A percentile compares a stretch with the other conserved stretches of the same genome.
Evolutionary conservation across 2,888 invertebrate species (phyloP).

Genomic region (Aphrophora alni): DNA sequence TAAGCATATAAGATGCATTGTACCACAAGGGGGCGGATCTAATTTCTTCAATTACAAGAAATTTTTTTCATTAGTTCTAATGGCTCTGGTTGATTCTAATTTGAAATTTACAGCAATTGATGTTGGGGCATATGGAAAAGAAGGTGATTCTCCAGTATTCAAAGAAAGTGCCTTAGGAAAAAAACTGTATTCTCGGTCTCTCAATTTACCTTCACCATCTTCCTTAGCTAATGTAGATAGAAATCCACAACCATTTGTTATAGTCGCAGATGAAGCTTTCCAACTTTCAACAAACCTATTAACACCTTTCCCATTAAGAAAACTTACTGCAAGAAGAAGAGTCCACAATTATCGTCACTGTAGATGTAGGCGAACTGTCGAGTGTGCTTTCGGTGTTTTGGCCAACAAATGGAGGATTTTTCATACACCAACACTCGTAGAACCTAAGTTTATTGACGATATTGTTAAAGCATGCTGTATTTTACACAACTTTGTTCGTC

Average conservation of each 20-base stretch:
- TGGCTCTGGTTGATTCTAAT: slow-evolving; percentile 6
- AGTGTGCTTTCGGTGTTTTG: not conserved
- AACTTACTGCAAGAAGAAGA: not conserved
- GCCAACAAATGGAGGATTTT: not conserved
- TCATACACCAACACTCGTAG: not conserved
- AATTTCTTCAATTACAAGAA: too few species aligned
- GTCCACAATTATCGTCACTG: slow-evolving; percentile 4
- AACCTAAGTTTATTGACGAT: not conserved
- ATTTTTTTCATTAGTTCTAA: too few species aligned
- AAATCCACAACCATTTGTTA: not conserved
- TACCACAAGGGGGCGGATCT: too few species aligned
- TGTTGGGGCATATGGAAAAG: slow-evolving; percentile 25
- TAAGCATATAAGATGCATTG: too few species aligned
- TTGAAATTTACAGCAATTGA: slow-evolving; percentile 31
- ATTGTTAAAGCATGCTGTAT: not conserved
- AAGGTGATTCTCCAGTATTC: slow-evolving; percentile 24
- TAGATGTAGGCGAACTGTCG: not conserved
- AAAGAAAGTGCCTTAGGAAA: slow-evolving; percentile 17
- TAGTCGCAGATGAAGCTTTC: slow-evolving; percentile 19
- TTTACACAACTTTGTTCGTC: not conserved
- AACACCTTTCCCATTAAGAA: slow-evolving; percentile 12
- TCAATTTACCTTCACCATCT: slow-evolving; percentile 19
- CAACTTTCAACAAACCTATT: not conserved
- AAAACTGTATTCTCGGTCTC: slow-evolving; percentile 25
- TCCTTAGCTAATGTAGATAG: not conserved